Percentiles rank a stretch among this genome's conserved stretches.
These are phyloP conservation scores for Hanleya hanleyi DNA, from an alignment of 2,888 invertebrate species.

Conservation along the genomic window DNA sequence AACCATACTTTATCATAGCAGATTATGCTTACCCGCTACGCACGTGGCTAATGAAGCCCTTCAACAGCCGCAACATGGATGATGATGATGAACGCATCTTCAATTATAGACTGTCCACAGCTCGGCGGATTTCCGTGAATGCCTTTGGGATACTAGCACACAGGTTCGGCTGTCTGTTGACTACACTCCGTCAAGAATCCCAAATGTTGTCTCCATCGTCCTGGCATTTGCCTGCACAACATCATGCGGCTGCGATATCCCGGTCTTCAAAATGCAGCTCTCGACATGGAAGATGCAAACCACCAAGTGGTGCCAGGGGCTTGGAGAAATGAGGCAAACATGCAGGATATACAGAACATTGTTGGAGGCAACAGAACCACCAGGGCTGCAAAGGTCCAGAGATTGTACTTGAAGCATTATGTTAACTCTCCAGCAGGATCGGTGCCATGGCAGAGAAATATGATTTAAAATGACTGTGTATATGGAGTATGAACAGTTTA, in stretches of 20 bases:
- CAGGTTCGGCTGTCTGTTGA: conserved; percentile 34
- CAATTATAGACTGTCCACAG: conserved; percentile 49
- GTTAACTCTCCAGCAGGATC: conserved; percentile 36
- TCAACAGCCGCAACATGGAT: conserved; percentile 25
- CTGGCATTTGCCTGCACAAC: conserved; percentile 39
- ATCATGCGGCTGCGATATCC: conserved; percentile 36
- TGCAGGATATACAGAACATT: conserved; percentile 20
- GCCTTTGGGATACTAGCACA: conserved; percentile 46
- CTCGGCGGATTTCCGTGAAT: conserved; percentile 41
- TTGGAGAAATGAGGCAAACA: conserved; percentile 30
- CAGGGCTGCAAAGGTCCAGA: conserved; percentile 17
- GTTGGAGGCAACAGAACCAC: conserved; percentile 18
- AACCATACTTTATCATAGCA: conserved; percentile 44
- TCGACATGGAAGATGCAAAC: conserved; percentile 38
- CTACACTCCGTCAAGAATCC: conserved; percentile 41
- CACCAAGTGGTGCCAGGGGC: conserved; percentile 35
- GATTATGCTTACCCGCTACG: conserved; percentile 48
- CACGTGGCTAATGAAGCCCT: conserved; percentile 47
- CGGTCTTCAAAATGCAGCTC: conserved; percentile 18
- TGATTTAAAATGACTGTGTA: conserved; percentile 23
- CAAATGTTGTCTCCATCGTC: too few relatives aligned
- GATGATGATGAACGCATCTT: conserved; percentile 37
- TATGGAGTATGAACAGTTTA: background rate
- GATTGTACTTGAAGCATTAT: conserved; percentile 35
- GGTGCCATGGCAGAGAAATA: conserved; percentile 39